A percentile compares a stretch with the other conserved stretches of the same genome.
Conservation (phyloP, 2,113 vertebrate species). For the Mystacornis crossleyi region DNA sequence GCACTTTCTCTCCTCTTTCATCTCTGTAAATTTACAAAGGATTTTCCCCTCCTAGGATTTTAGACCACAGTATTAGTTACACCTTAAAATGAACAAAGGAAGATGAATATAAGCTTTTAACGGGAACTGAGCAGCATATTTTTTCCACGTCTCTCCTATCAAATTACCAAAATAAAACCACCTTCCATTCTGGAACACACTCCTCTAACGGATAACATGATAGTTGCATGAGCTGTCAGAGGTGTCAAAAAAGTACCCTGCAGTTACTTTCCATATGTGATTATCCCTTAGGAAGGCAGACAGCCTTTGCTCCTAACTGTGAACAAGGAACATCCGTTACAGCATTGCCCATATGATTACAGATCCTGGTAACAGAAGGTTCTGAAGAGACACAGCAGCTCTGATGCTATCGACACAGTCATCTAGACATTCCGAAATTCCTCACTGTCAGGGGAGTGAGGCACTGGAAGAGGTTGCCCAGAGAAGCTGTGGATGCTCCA, state of each 20-base stretch:
- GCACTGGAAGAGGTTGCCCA: background rate
- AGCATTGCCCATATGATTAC: background rate
- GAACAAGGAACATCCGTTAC: background rate
- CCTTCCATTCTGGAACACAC: background rate
- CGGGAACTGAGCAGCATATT: background rate
- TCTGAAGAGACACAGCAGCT: background rate
- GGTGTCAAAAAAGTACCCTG: background rate
- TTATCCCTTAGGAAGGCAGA: background rate
- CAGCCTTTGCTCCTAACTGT: background rate
- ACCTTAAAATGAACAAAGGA: background rate
- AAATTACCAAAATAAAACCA: background rate
- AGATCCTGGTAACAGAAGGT: background rate
- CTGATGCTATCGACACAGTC: background rate
- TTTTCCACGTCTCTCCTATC: background rate
- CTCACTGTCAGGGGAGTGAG: background rate
- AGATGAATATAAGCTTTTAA: background rate
- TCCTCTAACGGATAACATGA: background rate
- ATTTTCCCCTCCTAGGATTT: background rate
- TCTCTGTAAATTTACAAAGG: background rate
- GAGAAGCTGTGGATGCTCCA: background rate
- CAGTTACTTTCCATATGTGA: rapidly evolving
- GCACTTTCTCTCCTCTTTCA: background rate
- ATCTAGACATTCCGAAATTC: background rate
- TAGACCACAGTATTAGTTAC: background rate
- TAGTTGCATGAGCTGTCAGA: background rate